These are phyloP conservation scores for Lasioglossum pauxillum DNA, from an alignment of 2,888 invertebrate species.

Conservation along the genomic window DNA sequence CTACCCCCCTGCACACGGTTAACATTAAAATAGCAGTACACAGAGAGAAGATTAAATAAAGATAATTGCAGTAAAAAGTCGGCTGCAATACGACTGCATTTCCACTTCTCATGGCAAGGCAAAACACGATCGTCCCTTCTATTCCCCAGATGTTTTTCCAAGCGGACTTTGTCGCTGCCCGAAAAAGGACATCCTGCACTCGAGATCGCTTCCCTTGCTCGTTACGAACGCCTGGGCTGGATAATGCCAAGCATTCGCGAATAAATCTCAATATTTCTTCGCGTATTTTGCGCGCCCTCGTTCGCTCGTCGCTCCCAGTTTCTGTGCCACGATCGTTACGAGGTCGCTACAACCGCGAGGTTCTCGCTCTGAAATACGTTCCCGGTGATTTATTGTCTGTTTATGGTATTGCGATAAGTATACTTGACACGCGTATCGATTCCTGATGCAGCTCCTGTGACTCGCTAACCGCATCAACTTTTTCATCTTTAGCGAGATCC, in stretches of 20 bases:
- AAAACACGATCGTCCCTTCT: conserved; percentile 2
- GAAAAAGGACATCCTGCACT: not conserved
- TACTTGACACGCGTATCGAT: conserved; percentile 40
- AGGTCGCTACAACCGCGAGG: conserved; percentile 27
- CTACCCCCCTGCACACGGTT: no score
- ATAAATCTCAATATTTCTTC: conserved; percentile 42
- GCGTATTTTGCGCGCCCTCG: conserved; percentile 41
- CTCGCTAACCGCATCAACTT: not conserved
- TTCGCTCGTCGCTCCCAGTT: conserved; percentile 45
- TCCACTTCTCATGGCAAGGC: not conserved
- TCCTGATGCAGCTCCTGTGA: conserved; percentile 13
- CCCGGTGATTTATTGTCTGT: conserved; percentile 53
- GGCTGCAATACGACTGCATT: not conserved
- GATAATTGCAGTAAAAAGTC: not conserved
- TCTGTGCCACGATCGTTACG: conserved; percentile 39
- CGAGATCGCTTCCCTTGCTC: conserved; percentile 12
- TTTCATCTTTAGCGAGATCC: not conserved
- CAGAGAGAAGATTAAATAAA: no score
- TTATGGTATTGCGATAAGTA: conserved; percentile 52
- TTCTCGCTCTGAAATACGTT: conserved; percentile 26
- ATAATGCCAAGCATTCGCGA: not conserved
- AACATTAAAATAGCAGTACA: no score
- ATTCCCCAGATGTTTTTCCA: not conserved
- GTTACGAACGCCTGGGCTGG: not conserved
- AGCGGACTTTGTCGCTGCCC: not conserved